Base-by-base conservation (phyloP, 2,888 invertebrate species). In the Drosophila rubida region DNA sequence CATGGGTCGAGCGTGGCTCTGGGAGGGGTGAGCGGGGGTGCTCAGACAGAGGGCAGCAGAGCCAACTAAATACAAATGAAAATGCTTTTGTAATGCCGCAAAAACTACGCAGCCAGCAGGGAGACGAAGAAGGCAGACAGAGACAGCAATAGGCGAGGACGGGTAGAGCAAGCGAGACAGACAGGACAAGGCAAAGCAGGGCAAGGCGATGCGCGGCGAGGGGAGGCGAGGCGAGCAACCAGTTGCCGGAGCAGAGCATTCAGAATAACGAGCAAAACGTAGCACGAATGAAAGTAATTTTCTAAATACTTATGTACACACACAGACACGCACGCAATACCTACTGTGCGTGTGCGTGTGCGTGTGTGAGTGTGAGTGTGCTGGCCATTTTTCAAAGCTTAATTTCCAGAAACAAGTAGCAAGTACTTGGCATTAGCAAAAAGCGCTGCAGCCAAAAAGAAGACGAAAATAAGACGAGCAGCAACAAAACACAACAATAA, bases 221-320 rank as follows among this genome's bases (percentile, higher is more conserved):
- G n/a, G n/a, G n/a, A 13, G 23, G 11, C 11, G 42, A 25, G 45
- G 22, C n/a, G n/a, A 41, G 22, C 41, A 16, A 27, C 63, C 44
- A 78, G 64, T 69, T 78, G 72, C 57, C 72, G 58, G 59, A 63
- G 61, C 39, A 46, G 59, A 42, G 49, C 73, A 78, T 75, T 73
- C 64, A 65, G 68, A 71, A 73, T 76, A 85, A 87, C 88, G 75
- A 85, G 68, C 86, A 71, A 82, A 87, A 75, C 80, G 74, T 69
- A 83, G 79, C 71, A 71, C 66, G 80, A 88, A 86, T 84, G 81
- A 83, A 87, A 87, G 88, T 86, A 81, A 88, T 88, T 87, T 80
- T 81, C 81, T 73, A 87, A 88, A 87, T 84, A 80, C 75, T 80
- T 83, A 69, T 69, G 54, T 65, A 57, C 37, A 54, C 4, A 44